Base-by-base conservation (phyloP, 2,113 vertebrate species). In the Puntigrus tetrazona region DNA sequence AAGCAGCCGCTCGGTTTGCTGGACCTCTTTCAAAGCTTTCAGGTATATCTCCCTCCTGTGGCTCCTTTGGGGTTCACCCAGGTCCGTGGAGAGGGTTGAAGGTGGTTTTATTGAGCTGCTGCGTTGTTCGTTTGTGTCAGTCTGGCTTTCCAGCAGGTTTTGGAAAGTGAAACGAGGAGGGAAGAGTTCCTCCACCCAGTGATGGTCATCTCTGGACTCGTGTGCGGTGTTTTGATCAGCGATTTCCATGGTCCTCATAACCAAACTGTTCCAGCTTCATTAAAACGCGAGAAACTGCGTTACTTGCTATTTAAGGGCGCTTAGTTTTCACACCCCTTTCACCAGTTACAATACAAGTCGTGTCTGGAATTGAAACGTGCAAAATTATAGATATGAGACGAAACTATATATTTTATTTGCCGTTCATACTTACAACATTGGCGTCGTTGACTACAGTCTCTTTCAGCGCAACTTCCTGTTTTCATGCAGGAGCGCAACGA, bases 161-260 rank as follows among this genome's bases (percentile, higher is more conserved):
- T 86, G 86, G 65, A 83, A 45, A 27, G 80, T 91, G 74, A 92
- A 92, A 85, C 36, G 22, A 75, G 91, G 91, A 77, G 84, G 45
- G 85, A 90, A 86, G 16, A 89, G 86, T 7, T 90, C 88, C 82
- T 93, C 87, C 36, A 93, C 88, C 91, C 90, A 90, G 61, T 91
- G 89, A n/a, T 34, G 25, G 7, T 38, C 79, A 47, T 72, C 69
- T 82, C 27, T 78, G 20, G 2, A 22, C n/a, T 20, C 59, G 2
- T 10, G 27, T 79, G 29, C 14, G 25, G 34, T 16, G 18, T 7
- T 52, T 29, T 67, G 25, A 2, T 63, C 1, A 1, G 25, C 55
- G 8, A 75, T 81, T 41, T 85, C 65, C 84, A 61, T 47, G 25
- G 0, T 69, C 20, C 36, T 38, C 31, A 3, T 3, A 73, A 63